Evolutionary conservation across 2,797 vertebrate species (phyloP), one percentile per base, ranked within the genome.

Genomic region (Semaprochilodus insignis): DNA sequence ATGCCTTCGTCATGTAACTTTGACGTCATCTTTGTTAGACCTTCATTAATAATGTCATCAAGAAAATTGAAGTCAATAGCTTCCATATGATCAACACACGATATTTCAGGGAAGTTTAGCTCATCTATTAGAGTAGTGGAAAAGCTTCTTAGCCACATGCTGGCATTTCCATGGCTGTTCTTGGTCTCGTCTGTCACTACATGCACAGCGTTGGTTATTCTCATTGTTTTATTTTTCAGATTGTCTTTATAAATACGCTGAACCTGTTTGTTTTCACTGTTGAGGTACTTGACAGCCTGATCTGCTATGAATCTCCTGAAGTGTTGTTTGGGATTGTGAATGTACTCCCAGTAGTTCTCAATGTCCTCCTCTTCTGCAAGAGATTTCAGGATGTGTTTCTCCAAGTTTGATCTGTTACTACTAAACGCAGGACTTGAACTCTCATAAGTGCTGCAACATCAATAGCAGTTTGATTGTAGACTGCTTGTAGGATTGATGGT

Each of bases 311-410:
- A 94, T 0, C 0, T 34, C 4, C 27, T 36, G 6, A 92, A 90
- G 63, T 88, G 88, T 0, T 21, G 0, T 40, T 7, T 0, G 21
- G 93, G 86, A 4, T 0, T 0, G 0, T 0, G 0, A 48, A 95
- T 23, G 78, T 93, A 95, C 0, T 15, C 0, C 13, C 14, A 59
- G 36, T 86, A 94, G 0, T 88, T n/a, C 0, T 87, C 59, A 85
- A 93, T 94, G 0, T 90, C 77, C 74, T 92, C 88, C 16, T 92
- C 13, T 82, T 92, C 0, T 74, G 92, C 93, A 67, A 94, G 70
- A 14, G 78, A 81, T 23, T 25, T 89, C 71, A 94, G 85, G 14
- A 95, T 88, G 78, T 85, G 89, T n/a, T 87, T 83, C n/a, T 94
- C 94, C 40, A 94, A 81, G 0, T 85, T 85, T 40, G 82, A 85